phyloP scores from a whole-genome alignment of 2,888 invertebrate genomes.

The Caradrina kadenii region DNA sequence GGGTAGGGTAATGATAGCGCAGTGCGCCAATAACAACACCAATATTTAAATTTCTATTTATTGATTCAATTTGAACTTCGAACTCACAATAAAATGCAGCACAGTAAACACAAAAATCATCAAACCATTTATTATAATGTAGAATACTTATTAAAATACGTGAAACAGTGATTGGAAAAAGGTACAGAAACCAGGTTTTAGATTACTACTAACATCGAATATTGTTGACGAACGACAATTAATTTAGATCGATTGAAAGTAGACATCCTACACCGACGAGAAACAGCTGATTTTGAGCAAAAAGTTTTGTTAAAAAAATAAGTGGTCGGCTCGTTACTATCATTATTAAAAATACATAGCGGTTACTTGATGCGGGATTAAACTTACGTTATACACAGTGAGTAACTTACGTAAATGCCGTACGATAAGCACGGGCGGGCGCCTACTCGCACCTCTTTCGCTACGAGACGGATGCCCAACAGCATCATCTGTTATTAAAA shows the following conservation, averaged over 20 bases:
- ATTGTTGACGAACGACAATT: constrained; percentile 75
- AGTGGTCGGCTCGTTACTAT: constrained; percentile 82
- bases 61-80: constrained; percentile 91
- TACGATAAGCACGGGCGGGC: constrained; percentile 87
- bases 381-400: constrained; percentile 88
- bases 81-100: constrained; percentile 91
- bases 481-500: constrained; percentile 64
- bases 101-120: constrained; percentile 88
- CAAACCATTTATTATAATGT: constrained; percentile 84
- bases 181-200: constrained; percentile 79
- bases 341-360: constrained; percentile 86
- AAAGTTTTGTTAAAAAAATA: constrained; percentile 88
- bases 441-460: constrained; percentile 72
- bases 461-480: constrained; percentile 59
- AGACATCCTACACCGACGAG: constrained; percentile 77
- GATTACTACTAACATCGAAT: constrained; percentile 83
- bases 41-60: constrained; percentile 89
- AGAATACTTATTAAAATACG: constrained; percentile 84
- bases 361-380: constrained; percentile 86
- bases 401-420: constrained; percentile 87
- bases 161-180: constrained; percentile 83
- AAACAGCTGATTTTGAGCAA: constrained; percentile 88
- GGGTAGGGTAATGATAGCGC: constrained; percentile 36
- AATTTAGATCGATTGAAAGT: constrained; percentile 76
- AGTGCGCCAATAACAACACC: constrained; percentile 82